Base-by-base conservation (phyloP, 2,113 vertebrate species). In the Hiodon alosoides region DNA sequence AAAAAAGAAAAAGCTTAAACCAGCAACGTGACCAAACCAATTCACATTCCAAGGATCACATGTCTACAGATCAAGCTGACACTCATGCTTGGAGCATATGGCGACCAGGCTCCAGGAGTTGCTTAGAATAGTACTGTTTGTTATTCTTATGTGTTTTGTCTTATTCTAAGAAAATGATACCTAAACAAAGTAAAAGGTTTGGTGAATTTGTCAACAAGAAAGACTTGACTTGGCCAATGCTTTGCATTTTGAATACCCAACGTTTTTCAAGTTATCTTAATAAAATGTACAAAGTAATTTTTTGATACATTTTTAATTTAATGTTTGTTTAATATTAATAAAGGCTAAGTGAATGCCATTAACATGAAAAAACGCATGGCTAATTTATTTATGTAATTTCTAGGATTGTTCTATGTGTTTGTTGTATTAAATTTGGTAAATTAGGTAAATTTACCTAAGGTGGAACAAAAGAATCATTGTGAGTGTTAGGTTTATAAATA, bases 1-100 rank as follows among this genome's bases (percentile, higher is more conserved):
- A 5, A 99, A 98, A 88, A 99, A 98, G 88, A 99, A 96, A 89
- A 98, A 98, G 79, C 83, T 90, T n/a, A 99, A 96, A 85, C 81
- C 87, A 70, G 78, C 91, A 14, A 80, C 65, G 5, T 90, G 79
- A 90, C 61, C 6, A 2, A 51, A 50, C 17, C 6, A 48, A 13
- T 73, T 65, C 16, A 66, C 16, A 65, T 46, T 14, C 17, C 11
- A 74, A 58, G 53, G 13, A 48, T 58, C 65, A 17, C n/a, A 50
- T 50, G 57, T 14, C 55, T 48, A 59, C 57, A 16, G 7, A 16
- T 5, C 5, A 48, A 3, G 6, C 10, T 31, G 53, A 58, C 48
- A 53, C 16, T 62, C 50, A 31, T 47, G 16, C 53, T 4, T 67
- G 65, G 13, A 11, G 5, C 2, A 31, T 51, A 16, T 17, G 31